phyloP scores from a whole-genome alignment of 30 jellyfish, hydroid and myxozoan species.

The Mastigias papua region DNA sequence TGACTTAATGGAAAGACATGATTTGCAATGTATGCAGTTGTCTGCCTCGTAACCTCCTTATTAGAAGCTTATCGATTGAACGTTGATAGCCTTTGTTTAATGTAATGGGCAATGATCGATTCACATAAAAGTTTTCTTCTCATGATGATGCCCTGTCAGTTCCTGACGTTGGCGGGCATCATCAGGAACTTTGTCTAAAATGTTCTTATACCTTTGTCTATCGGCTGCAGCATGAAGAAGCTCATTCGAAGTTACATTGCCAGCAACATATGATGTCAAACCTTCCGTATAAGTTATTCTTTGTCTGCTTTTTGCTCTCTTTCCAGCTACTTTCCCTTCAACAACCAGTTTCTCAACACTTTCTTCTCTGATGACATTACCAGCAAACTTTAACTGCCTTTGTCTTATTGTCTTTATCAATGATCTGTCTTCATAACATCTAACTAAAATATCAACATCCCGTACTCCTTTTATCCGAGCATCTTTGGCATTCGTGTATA shows the following conservation, averaged over 20 bases:
- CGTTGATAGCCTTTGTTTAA: too few species aligned
- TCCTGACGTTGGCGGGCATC: neutral
- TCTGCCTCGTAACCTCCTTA: too few species aligned
- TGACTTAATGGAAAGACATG: too few species aligned
- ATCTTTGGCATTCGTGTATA: too few species aligned
- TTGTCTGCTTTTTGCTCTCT: constrained; percentile 7
- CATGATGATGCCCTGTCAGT: neutral
- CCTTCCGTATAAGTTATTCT: constrained; percentile 18
- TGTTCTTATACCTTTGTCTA: too few species aligned
- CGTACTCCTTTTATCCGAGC: too few species aligned
- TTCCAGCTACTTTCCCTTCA: constrained; percentile 7
- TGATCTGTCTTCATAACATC: neutral
- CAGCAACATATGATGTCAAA: neutral
- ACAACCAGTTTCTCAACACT: neutral
- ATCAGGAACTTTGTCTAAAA: too few species aligned
- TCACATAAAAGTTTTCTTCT: too few species aligned
- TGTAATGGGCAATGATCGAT: too few species aligned
- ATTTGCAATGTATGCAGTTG: too few species aligned
- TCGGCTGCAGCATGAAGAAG: neutral
- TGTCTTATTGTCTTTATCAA: neutral
- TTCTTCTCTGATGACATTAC: neutral
- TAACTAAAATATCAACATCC: too few species aligned
- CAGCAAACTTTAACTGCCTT: neutral
- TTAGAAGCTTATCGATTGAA: too few species aligned
- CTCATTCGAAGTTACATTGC: neutral